Conservation (phyloP, 2,797 vertebrate species). For the Microchirus variegatus region DNA sequence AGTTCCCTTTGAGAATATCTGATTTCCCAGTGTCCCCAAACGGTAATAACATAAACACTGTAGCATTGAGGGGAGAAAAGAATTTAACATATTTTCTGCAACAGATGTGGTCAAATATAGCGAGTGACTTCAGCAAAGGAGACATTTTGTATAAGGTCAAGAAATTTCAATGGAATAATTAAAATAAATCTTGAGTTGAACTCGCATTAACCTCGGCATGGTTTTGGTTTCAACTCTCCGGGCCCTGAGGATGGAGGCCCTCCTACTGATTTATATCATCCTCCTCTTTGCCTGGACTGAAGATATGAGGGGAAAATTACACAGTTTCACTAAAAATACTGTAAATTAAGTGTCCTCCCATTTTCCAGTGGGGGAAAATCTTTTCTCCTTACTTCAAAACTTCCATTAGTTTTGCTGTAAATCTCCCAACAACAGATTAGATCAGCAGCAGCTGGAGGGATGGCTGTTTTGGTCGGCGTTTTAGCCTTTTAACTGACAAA, state of each 20-base stretch:
- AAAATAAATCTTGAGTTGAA: constrained; percentile 84
- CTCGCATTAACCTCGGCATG: constrained; percentile 79
- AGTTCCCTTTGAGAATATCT: constrained; percentile 35
- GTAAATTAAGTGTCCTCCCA: constrained; percentile 55
- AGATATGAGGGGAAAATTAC: constrained; percentile 53
- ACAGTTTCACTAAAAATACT: constrained; percentile 56
- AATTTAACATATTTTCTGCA: constrained; percentile 68
- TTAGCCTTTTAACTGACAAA: constrained; percentile 14
- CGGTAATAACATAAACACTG: constrained; percentile 19
- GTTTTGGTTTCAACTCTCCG: constrained; percentile 74
- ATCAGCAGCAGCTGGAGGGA: constrained; percentile 32
- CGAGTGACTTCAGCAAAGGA: constrained; percentile 70
- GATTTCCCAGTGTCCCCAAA: constrained; percentile 32
- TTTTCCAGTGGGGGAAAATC: constrained; percentile 51
- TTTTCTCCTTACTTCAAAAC: constrained; percentile 56
- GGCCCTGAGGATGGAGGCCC: constrained; percentile 67
- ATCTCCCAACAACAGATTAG: constrained; percentile 56
- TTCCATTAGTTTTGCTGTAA: constrained; percentile 72
- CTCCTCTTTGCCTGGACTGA: constrained; percentile 61
- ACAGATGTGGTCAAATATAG: constrained; percentile 75
- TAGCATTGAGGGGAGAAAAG: constrained; percentile 18
- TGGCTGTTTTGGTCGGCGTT: constrained; percentile 25
- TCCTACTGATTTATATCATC: constrained; percentile 77
- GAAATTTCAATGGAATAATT: constrained; percentile 81
- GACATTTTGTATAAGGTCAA: constrained; percentile 79